These are phyloP conservation scores for Luidia sarsii DNA, from an alignment of 53 echinoderm and acorn worm genomes.

Conservation along the genomic window DNA sequence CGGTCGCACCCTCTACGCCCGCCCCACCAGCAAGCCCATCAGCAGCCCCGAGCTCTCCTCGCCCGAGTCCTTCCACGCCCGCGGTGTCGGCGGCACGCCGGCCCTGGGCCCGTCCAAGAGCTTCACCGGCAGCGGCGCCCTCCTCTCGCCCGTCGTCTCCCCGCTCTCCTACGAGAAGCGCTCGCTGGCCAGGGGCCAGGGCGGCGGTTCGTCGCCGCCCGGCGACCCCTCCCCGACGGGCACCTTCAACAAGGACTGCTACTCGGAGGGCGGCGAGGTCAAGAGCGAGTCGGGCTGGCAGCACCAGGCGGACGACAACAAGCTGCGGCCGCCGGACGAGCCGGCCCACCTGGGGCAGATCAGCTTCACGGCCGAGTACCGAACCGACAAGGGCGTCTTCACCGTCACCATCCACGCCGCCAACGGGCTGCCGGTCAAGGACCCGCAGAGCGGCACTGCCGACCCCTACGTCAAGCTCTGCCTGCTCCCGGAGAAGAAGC, in stretches of 20 bases:
- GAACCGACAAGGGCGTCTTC: slow-evolving; percentile 86
- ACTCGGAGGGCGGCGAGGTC: slow-evolving; percentile 84
- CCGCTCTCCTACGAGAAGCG: slow-evolving; percentile 79
- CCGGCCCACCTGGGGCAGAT: slow-evolving; percentile 78
- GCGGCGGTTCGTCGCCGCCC: slow-evolving; percentile 49
- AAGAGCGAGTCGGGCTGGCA: slow-evolving; percentile 71
- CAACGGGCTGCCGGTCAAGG: slow-evolving; percentile 81
- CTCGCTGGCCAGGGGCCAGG: slow-evolving; percentile 65
- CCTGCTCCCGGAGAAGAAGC: slow-evolving; percentile 98
- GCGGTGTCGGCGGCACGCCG: slow-evolving; percentile 31
- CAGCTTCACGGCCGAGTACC: slow-evolving; percentile 91
- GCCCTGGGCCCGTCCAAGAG: slow-evolving; percentile 61
- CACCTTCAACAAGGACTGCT: slow-evolving; percentile 89
- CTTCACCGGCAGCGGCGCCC: slow-evolving; percentile 51
- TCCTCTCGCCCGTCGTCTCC: slow-evolving; percentile 77
- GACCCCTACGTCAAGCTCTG: slow-evolving; percentile 99
- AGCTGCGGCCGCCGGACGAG: slow-evolving; percentile 62
- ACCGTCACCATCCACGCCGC: slow-evolving; percentile 97
- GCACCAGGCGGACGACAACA: slow-evolving; percentile 75
- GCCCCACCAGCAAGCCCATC: slow-evolving; percentile 83
- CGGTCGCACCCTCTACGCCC: slow-evolving; percentile 81
- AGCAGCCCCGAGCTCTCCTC: slow-evolving; percentile 95
- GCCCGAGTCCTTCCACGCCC: slow-evolving; percentile 79
- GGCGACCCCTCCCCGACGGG: slow-evolving; percentile 89
- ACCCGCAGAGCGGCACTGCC: slow-evolving; percentile 81